Evolutionary conservation across 2,888 invertebrate species (phyloP).

Genomic region (Macropis europaea): DNA sequence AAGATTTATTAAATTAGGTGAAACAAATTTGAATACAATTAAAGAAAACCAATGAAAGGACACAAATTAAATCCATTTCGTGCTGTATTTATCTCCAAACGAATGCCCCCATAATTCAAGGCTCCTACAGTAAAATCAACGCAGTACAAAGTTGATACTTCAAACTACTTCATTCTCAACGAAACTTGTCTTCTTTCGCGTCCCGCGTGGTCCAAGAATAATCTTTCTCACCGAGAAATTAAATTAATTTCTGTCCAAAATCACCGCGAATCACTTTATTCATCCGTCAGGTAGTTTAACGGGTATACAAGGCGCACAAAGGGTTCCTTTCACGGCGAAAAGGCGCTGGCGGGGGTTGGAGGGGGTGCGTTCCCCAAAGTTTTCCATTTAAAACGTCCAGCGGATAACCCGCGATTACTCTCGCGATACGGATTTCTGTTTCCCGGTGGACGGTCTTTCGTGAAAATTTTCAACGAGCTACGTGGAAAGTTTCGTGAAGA

Average conservation of each 20-base stretch:
- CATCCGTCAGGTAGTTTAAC: slow-evolving; percentile 11
- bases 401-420: not conserved
- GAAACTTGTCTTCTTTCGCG: no score
- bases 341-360: no score
- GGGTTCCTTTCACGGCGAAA: not conserved
- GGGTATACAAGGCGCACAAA: not conserved
- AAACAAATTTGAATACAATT: no score
- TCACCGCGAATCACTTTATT: not conserved
- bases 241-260: slow-evolving; percentile 17
- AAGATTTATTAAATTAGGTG: no score
- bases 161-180: no score
- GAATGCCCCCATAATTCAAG: no score
- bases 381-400: not conserved
- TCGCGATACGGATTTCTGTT: not conserved
- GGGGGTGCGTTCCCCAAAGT: not conserved
- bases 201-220: no score
- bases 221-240: slow-evolving; percentile 8
- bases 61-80: no score
- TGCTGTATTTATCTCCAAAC: no score
- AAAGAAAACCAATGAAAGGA: no score
- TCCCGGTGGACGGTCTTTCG: slow-evolving; percentile 30
- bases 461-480: slow-evolving; percentile 60
- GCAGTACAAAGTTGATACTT: no score
- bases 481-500: slow-evolving; percentile 52
- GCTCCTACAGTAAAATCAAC: no score